These are phyloP conservation scores for Pygathrix nemaeus DNA, from an alignment of 2,113 vertebrate species.

Conservation along the genomic window DNA sequence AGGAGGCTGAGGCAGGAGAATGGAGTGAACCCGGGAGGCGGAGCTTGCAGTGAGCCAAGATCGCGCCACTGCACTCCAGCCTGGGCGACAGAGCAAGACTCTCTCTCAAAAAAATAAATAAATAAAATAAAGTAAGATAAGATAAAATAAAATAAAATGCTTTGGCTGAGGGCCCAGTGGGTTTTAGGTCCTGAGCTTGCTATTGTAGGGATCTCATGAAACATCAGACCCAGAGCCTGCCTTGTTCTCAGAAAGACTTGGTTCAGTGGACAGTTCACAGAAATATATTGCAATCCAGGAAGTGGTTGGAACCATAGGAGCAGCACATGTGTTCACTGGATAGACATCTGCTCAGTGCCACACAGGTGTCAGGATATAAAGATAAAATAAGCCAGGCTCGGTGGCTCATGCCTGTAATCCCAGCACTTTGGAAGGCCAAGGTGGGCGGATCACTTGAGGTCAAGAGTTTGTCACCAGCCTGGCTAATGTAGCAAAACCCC, in stretches of 20 bases:
- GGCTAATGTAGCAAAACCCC: no score
- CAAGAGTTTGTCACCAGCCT: no score
- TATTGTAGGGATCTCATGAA: neutral
- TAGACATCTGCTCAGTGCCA: neutral
- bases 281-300: neutral
- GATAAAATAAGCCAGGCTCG: neutral
- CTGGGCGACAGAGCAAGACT: no score
- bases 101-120: no score
- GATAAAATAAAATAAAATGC: neutral
- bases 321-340: neutral
- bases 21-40: no score
- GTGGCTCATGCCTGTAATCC: no score
- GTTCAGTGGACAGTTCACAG: neutral
- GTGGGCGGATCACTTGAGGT: no score
- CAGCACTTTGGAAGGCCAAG: no score
- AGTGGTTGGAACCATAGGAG: neutral
- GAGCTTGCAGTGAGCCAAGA: no score
- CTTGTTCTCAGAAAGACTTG: neutral
- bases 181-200: neutral
- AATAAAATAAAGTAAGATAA: neutral
- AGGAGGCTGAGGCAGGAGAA: no score
- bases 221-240: neutral
- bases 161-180: neutral
- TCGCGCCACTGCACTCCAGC: no score
- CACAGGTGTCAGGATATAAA: neutral